A percentile compares a stretch with the other conserved stretches of the same genome.
These are phyloP conservation scores for Heliconius hewitsoni DNA, from an alignment of 1,140 invertebrate genomes.

Conservation along the genomic window DNA sequence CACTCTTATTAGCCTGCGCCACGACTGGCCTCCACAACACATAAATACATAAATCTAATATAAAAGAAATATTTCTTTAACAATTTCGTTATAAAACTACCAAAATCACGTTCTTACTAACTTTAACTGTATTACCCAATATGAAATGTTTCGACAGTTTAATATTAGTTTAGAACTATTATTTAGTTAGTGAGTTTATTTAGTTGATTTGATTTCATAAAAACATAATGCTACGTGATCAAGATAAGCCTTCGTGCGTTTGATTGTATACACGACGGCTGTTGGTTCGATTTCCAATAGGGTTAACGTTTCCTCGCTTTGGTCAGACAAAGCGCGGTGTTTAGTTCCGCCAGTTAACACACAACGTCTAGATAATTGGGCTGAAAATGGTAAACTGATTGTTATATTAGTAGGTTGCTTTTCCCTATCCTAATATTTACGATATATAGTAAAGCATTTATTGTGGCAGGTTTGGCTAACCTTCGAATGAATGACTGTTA, in stretches of 20 bases:
- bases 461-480: too few species aligned
- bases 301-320: too few species aligned
- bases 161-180: slow-evolving; percentile 4
- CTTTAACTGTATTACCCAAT: background rate
- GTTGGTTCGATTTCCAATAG: too few species aligned
- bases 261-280: too few species aligned
- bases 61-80: background rate
- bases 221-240: background rate
- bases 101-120: background rate
- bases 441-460: too few species aligned
- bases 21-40: too few species aligned
- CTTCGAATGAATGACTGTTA: too few species aligned
- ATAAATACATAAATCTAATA: background rate
- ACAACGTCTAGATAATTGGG: background rate
- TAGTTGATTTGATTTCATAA: background rate
- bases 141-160: slow-evolving; percentile 5
- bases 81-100: background rate
- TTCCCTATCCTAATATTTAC: too few species aligned
- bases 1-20: too few species aligned
- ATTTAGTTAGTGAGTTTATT: background rate
- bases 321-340: background rate
- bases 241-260: background rate
- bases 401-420: too few species aligned
- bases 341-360: background rate
- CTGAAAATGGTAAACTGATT: too few species aligned